A percentile compares a stretch with the other conserved stretches of the same genome.
phyloP scores from a whole-genome alignment of 2,888 invertebrate genomes.

The Tupiocoris notatus region DNA sequence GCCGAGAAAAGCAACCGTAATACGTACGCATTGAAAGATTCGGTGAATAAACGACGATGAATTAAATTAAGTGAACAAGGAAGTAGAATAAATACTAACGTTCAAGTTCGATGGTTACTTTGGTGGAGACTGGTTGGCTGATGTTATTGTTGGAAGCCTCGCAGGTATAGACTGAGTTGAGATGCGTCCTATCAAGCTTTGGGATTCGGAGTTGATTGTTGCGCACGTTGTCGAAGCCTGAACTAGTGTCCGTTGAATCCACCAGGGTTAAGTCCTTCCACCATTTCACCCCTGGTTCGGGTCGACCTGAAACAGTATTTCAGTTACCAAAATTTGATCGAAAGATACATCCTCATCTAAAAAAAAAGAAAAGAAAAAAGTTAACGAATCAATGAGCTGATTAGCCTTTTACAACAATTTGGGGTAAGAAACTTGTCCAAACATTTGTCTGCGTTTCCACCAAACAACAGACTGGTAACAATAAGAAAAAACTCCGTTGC shows the following conservation, averaged over 20 bases:
- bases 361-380: neutral
- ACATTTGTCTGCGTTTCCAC: too few relatives aligned
- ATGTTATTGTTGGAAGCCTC: constrained; percentile 70
- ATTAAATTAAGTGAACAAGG: too few relatives aligned
- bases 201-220: constrained; percentile 58
- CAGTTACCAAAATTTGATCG: neutral
- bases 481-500: too few relatives aligned
- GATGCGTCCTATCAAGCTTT: constrained; percentile 64
- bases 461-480: too few relatives aligned
- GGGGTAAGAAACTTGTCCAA: neutral
- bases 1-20: too few relatives aligned
- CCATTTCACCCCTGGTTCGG: constrained; percentile 72
- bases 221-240: constrained; percentile 56
- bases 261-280: constrained; percentile 68
- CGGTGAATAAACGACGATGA: too few relatives aligned
- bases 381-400: neutral
- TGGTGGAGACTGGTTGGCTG: constrained; percentile 65
- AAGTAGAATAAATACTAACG: too few relatives aligned
- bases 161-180: constrained; percentile 68
- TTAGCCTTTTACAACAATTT: neutral
- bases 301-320: constrained; percentile 62
- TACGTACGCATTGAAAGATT: too few relatives aligned
- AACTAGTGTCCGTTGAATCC: constrained; percentile 60
- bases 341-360: too few relatives aligned
- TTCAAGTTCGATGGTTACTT: constrained; percentile 68